phyloP scores from a whole-genome alignment of 2,797 vertebrate genomes.

The Mareca penelope region DNA sequence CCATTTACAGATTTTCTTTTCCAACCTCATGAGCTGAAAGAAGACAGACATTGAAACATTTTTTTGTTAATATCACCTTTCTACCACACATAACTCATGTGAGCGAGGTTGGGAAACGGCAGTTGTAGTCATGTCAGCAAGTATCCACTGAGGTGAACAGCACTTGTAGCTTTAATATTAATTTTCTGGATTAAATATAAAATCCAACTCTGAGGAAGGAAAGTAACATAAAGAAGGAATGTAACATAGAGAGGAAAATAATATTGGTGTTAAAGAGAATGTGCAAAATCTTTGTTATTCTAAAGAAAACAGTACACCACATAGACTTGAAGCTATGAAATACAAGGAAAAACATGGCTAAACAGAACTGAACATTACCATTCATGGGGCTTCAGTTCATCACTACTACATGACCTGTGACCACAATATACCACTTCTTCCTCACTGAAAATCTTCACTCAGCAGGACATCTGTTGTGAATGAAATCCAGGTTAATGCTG shows the following conservation, averaged over 20 bases:
- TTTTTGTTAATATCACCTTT: not conserved
- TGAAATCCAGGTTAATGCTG: not conserved
- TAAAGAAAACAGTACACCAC: not conserved
- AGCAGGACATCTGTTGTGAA: not conserved
- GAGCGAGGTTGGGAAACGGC: not conserved
- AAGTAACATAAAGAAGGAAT: not conserved
- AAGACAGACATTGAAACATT: not conserved
- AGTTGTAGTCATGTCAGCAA: not conserved
- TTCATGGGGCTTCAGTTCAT: not conserved
- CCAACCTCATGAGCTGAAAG: not conserved
- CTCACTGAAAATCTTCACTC: not conserved
- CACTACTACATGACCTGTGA: not conserved
- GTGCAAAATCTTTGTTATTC: not conserved
- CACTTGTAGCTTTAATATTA: not conserved
- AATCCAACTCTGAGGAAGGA: not conserved
- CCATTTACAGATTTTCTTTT: not conserved
- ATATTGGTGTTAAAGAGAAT: not conserved
- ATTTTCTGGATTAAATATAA: not conserved
- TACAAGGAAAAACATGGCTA: not conserved
- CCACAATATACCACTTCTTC: not conserved
- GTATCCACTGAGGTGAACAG: not conserved
- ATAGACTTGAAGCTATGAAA: not conserved
- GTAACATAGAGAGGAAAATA: not conserved
- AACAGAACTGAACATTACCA: not conserved
- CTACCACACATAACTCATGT: not conserved